These are phyloP conservation scores for Agrochola lychnidis DNA, from an alignment of 2,888 invertebrate species.

Conservation along the genomic window DNA sequence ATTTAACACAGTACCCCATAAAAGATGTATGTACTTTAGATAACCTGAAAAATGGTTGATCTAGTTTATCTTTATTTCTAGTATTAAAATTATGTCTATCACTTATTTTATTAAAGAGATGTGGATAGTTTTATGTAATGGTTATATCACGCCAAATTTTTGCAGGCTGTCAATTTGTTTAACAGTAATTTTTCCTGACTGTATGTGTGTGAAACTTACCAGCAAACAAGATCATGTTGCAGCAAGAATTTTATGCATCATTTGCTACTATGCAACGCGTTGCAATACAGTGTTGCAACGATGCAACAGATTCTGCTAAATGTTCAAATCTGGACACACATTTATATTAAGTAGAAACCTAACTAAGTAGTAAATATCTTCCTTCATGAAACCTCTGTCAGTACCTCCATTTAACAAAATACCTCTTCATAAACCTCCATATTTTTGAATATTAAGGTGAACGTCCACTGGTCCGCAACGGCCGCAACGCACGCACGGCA, in stretches of 20 bases:
- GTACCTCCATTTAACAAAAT: slow-evolving; percentile 42
- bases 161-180: neutral
- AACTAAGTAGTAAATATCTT: slow-evolving; percentile 18
- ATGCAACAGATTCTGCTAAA: neutral
- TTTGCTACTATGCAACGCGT: neutral
- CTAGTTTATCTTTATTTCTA: too few species aligned
- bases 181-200: neutral
- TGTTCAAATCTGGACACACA: neutral
- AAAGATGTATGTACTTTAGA: too few species aligned
- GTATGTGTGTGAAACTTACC: neutral
- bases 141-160: neutral
- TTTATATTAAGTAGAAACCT: neutral
- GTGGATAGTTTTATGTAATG: neutral
- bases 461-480: too few species aligned
- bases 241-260: neutral
- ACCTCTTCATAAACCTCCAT: slow-evolving; percentile 31
- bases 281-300: neutral
- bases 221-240: neutral
- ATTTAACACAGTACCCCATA: too few species aligned
- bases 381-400: slow-evolving; percentile 15
- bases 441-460: slow-evolving; percentile 4
- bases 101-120: too few species aligned
- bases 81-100: too few species aligned
- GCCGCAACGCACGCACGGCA: too few species aligned
- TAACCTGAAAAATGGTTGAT: too few species aligned